phyloP scores from a whole-genome alignment of 2,888 invertebrate species.

The Meteorus cinctellus region DNA sequence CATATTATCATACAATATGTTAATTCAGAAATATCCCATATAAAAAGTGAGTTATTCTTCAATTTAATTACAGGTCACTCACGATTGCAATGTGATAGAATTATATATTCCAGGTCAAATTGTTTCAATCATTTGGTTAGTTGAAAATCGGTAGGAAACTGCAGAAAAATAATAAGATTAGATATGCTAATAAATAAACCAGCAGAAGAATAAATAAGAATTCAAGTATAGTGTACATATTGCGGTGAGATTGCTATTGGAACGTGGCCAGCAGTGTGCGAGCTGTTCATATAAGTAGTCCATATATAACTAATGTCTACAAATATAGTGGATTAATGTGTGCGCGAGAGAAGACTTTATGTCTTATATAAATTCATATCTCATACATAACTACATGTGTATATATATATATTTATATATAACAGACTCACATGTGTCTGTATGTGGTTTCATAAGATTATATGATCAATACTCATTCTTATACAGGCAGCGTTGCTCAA shows the following conservation, averaged over 20 bases:
- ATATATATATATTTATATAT: constrained; percentile 70
- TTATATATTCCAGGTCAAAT: too few species aligned
- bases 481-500: constrained; percentile 67
- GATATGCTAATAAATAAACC: not conserved
- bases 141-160: not conserved
- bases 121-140: too few species aligned
- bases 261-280: not conserved
- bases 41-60: too few species aligned
- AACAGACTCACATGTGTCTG: constrained; percentile 57
- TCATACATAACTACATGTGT: constrained; percentile 58
- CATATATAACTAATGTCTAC: constrained; percentile 13
- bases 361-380: constrained; percentile 70
- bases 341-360: constrained; percentile 43
- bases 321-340: constrained; percentile 8
- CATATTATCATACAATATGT: not conserved
- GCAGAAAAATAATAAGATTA: not conserved
- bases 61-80: too few species aligned
- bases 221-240: constrained; percentile 10
- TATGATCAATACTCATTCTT: constrained; percentile 70
- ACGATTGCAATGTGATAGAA: too few species aligned
- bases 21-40: not conserved
- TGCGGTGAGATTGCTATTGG: not conserved
- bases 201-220: not conserved
- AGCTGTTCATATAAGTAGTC: constrained; percentile 1
- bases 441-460: constrained; percentile 58